Base-by-base conservation (phyloP, 2,888 invertebrate genomes). In the Lissonota sp. region DNA sequence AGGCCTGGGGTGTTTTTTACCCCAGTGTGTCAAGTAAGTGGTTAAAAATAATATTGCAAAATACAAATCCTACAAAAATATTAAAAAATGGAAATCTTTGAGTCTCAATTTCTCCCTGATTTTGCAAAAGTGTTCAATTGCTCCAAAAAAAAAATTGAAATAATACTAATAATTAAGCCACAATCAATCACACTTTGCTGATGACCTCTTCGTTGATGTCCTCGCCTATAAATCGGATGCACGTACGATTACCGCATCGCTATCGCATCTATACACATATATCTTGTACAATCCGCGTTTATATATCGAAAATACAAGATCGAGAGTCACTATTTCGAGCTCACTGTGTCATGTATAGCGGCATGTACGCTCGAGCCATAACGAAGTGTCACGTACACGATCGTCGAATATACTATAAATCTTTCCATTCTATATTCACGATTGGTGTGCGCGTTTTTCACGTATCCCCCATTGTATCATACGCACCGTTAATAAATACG, bases 181-280 rank as follows among this genome's bases (percentile, higher is more conserved):
- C 12, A 49, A 49, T n/a, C 1, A 10, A 49, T n/a, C n/a, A 6
- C 46, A 26, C 51, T 42, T 60, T 66, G 49, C 44, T 46, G 49
- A 39, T 46, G 57, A 64, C 53, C 46, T 64, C 63, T 8, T 71
- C 44, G 57, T n/a, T n/a, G 37, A 37, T 57, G 74, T 74, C 12
- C 70, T 78, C 74, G 58, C 71, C 70, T 78, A 71, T 66, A 46
- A 71, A 78, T 81, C 64, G 58, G 74, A 78, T 81, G 78, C 81
- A 78, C 78, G 78, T 78, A 78, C 70, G 74, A 81, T 81, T 81
- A 81, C 81, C 78, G 81, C 81, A 78, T 66, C 74, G 78, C 51
- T 51, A 73, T 69, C 73, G 63, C 49, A n/a, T n/a, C n/a, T n/a
- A n/a, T n/a, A n/a, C n/a, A 66, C 58, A 74, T 64, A 76, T 76